Conservation (phyloP, 2,113 vertebrate genomes). For the Pontoporia blainvillei region DNA sequence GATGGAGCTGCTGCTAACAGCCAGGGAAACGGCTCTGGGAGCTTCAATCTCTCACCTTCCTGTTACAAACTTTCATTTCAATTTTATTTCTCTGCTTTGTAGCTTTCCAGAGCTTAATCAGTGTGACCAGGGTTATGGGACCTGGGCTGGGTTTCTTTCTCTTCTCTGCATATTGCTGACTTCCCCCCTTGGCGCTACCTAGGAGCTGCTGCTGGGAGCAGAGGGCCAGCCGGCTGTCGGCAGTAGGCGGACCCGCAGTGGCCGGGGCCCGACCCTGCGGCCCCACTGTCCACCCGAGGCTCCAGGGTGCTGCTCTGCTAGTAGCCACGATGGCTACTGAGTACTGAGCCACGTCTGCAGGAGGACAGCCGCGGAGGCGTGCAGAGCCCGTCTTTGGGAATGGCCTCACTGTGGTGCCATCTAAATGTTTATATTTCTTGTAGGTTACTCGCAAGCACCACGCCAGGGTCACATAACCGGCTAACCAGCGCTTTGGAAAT, state of each 20-base stretch:
- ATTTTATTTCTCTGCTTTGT: not conserved
- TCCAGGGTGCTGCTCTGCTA: fast-evolving
- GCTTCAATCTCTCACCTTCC: not conserved
- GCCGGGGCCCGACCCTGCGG: fast-evolving
- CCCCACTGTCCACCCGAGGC: fast-evolving
- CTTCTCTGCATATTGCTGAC: fast-evolving
- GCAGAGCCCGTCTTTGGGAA: not conserved
- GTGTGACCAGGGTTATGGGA: not conserved
- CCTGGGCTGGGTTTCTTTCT: not conserved
- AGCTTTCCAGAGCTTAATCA: not conserved
- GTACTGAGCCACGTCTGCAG: fast-evolving
- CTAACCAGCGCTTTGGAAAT: not conserved
- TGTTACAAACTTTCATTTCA: not conserved
- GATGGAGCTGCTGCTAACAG: not conserved
- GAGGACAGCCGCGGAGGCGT: not conserved
- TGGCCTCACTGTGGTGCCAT: not conserved
- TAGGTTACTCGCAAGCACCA: not conserved
- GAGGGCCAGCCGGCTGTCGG: fast-evolving
- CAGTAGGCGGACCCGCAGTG: fast-evolving
- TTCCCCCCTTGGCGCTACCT: fast-evolving
- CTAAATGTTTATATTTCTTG: fast-evolving
- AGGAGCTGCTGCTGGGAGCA: not conserved
- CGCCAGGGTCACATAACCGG: too few species aligned
- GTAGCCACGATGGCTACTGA: not conserved
- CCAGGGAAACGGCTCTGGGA: not conserved